Evolutionary conservation across 2,113 vertebrate genomes (phyloP), one percentile per base, ranked within the genome.

Genomic region (Amphilophus citrinellus): DNA sequence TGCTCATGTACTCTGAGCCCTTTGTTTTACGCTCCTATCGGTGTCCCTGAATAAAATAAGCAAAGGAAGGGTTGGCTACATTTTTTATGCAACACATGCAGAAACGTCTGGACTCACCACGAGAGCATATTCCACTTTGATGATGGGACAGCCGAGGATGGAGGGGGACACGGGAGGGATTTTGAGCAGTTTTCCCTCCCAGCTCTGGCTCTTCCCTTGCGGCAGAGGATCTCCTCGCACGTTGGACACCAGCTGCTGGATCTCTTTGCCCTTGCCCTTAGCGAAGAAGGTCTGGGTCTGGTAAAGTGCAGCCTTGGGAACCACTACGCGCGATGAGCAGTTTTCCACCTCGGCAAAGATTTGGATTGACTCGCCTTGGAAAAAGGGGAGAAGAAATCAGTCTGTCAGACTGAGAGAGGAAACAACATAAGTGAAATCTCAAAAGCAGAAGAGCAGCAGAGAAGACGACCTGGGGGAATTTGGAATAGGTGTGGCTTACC

Each of bases 321-420:
- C 98, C 82, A 99, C 98, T 90, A 98, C 93, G 37, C 98, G 96
- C 66, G 98, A 98, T 86, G 98, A 99, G 85, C 98, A 99, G 85
- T 99, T 99, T 94, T 99, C 98, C 94, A 99, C 97, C 93, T 99
- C 98, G 30, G 98, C 98, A 65, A 98, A 99, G 90, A 99, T 99
- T 91, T 99, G 98, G 96, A 99, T 98, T 82, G 97, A 98, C 96
- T 99, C 98, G 92, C 98, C 98, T 99, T 92, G 68, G 91, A 68
- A 76, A 84, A 57, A 91, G 60, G 87, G 76, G 62, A 83, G 32
- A 84, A 79, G 77, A 82, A 79, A 89, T 91, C 89, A 92, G 90
- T 76, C 93, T 77, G 80, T 76, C 89, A 85, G 92, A 91, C 90
- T 89, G 92, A 92, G 82, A 79, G 90, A 89, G 82, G 82, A 89